Evolutionary conservation across 2,797 vertebrate genomes (phyloP), one percentile per base, ranked within the genome.

Genomic region (Darevskia nairensis): DNA sequence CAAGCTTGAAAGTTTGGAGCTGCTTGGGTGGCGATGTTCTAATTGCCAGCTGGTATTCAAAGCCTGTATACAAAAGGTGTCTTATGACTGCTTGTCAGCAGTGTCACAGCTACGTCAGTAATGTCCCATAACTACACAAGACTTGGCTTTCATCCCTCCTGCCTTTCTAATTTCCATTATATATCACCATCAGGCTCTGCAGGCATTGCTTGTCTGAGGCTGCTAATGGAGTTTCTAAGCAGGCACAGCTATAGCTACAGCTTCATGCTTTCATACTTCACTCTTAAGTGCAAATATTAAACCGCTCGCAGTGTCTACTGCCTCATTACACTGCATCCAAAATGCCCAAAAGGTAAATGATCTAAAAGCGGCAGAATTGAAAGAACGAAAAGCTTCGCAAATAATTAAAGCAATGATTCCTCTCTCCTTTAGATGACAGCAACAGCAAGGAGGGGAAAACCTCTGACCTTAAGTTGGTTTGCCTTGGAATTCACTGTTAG

Each of bases 211-310:
- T 90, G 93, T 93, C 90, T 92, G 85, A 95, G 88, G 89, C 1
- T 46, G 93, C 92, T 90, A 92, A 86, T 86, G 89, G 82, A 29
- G 74, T 90, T 91, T 85, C 89, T 83, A 88, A 93, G 92, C 84
- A 93, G 71, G 77, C 89, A 74, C 82, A 85, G 84, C 84, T 90
- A 87, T 85, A 15, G 50, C 50, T 55, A 89, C 90, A 92, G 88
- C 78, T 68, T 86, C 85, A 88, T 88, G 88, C 69, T 91, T 84
- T 41, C 46, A 7, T 82, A 77, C 80, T 89, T 93, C 86, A 27
- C 64, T 86, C 72, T 50, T 41, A 4, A 1, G 11, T 80, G 46
- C 72, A 89, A 92, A 23, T 27, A 69, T 0, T 29, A 87, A 39
- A 87, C 23, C 74, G 19, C 50, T 85, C 81, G 11, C 86, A 89